Evolutionary conservation across 2,113 vertebrate species (phyloP), one percentile per base, ranked within the genome.

Genomic region (human): DNA sequence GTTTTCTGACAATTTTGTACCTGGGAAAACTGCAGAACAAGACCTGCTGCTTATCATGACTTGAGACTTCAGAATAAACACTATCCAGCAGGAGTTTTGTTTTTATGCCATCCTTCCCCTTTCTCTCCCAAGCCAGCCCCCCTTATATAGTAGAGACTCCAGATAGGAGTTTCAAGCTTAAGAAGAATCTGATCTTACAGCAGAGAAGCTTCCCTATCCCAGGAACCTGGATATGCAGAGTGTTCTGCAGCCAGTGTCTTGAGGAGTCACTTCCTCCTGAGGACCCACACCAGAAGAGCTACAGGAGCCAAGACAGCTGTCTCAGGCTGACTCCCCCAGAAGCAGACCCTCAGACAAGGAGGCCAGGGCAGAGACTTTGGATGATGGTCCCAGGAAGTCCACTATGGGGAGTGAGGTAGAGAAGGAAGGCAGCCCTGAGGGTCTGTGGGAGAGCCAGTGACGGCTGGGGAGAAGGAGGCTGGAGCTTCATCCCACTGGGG

Each of bases 11-110:
- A 2, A 8, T 78, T 40, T 48, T 81, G 2, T 2, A 2, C 0
- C 1, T 59, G n/a, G 14, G 52, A 89, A 68, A 55, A 59, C 7
- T 6, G 89, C 35, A 13, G 16, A 30, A 52, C 3, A 27, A 61
- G 61, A 40, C 23, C 57, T 27, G 4, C 79, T 82, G 38, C 97
- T 76, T 93, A 25, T 66, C 30, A 2, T n/a, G 1, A 32, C 3
- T 0, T 6, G 18, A 13, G 55, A 22, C 61, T 35, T 4, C 1
- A 32, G 30, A 50, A 64, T 82, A 66, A 93, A 68, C 61, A 59
- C 68, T 94, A 25, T 50, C 64, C 4, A 0, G 0, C 1, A 25
- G 4, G 11, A 89, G 8, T 50, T 27, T 0, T n/a, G 66, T 68
- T 68, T 75, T 59, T 30, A 20, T 73, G 78, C 75, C 27, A 0